These are phyloP conservation scores for Onychostruthus taczanowskii DNA, from an alignment of 2,113 vertebrate species.

Conservation along the genomic window DNA sequence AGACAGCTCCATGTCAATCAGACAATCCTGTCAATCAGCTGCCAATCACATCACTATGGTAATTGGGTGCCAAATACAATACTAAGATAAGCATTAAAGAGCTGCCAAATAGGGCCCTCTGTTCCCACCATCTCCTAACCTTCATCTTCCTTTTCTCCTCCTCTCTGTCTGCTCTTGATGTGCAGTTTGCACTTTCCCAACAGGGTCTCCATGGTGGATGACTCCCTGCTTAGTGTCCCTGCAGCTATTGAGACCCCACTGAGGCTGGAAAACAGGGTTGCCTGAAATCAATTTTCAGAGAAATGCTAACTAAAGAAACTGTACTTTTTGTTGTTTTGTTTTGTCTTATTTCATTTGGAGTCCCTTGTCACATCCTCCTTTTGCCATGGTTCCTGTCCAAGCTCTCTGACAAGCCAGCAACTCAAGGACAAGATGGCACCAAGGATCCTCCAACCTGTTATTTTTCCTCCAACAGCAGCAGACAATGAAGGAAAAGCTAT, in stretches of 20 bases:
- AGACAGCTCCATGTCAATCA: constrained; percentile 11
- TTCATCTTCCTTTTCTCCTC: not conserved
- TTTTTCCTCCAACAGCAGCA: not conserved
- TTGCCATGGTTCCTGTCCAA: not conserved
- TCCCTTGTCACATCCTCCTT: not conserved
- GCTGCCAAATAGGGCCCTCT: not conserved
- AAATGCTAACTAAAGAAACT: not conserved
- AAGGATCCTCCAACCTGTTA: not conserved
- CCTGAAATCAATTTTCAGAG: not conserved
- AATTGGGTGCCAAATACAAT: constrained; percentile 23
- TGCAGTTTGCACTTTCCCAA: not conserved
- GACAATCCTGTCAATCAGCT: constrained; percentile 36
- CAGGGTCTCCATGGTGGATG: not conserved
- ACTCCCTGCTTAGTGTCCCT: not conserved
- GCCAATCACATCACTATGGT: constrained; percentile 16
- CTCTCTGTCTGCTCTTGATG: not conserved
- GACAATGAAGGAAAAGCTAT: not conserved
- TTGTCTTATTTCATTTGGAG: not conserved
- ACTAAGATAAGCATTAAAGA: constrained; percentile 2
- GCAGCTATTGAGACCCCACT: not conserved
- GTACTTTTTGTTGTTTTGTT: not conserved
- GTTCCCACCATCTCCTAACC: not conserved
- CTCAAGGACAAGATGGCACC: not conserved
- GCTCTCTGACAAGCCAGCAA: not conserved
- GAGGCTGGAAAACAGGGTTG: not conserved